Evolutionary conservation across 2,113 vertebrate species (phyloP).

Genomic region (Polypterus bichir): DNA sequence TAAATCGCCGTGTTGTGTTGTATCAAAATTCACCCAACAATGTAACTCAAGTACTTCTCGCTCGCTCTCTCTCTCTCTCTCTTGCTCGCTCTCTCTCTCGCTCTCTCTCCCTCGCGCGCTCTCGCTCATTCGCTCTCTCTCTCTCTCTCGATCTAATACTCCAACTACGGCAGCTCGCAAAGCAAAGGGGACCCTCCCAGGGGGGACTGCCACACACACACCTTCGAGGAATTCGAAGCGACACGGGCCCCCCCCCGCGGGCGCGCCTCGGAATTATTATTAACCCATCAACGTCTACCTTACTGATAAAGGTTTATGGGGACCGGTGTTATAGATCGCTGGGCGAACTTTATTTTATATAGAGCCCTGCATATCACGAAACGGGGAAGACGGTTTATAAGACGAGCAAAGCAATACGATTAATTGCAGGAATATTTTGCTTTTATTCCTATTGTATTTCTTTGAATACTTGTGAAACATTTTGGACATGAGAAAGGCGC

Average conservation of each 20-base stretch:
- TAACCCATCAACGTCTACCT: not conserved
- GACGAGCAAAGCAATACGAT: no score
- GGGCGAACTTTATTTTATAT: no score
- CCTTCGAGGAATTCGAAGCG: conserved; percentile 10
- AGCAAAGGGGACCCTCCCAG: conserved; percentile 45
- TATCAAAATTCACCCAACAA: conserved; percentile 38
- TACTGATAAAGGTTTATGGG: not conserved
- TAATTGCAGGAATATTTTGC: no score
- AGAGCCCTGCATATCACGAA: no score
- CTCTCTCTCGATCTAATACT: conserved; percentile 32
- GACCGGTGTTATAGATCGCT: no score
- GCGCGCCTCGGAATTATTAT: not conserved
- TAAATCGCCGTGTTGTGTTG: conserved; percentile 26
- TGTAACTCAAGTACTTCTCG: conserved; percentile 33
- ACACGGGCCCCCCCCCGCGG: no score
- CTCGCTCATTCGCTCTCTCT: not conserved
- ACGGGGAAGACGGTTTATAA: no score
- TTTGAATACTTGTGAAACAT: no score
- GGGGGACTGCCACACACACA: conserved; percentile 44
- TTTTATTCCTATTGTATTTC: no score
- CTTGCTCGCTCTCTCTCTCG: conserved; percentile 19
- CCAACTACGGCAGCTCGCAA: conserved; percentile 51
- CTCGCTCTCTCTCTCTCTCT: conserved; percentile 18
- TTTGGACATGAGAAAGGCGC: no score
- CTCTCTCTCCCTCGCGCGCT: conserved; percentile 9